Conservation (phyloP, 2,888 invertebrate species). For the Caenorhabditis sp. region DNA sequence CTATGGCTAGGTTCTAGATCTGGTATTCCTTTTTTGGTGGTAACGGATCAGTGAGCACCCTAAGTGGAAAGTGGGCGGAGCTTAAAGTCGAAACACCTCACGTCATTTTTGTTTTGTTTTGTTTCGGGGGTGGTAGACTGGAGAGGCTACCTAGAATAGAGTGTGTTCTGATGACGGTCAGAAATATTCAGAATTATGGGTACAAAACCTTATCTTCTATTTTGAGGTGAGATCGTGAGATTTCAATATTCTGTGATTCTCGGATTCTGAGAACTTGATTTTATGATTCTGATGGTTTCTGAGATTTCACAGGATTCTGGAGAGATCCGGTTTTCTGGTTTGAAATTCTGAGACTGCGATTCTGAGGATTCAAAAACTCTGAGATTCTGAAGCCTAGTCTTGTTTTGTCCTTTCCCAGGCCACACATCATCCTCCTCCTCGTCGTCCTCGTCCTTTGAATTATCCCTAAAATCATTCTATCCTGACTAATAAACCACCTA, state of each 20-base stretch:
- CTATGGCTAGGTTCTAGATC: background rate
- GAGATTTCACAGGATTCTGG: too few relatives aligned
- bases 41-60: slow-evolving; percentile 7
- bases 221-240: background rate
- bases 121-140: too few relatives aligned
- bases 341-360: too few relatives aligned
- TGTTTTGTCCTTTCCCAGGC: background rate
- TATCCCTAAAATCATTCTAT: background rate
- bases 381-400: too few relatives aligned
- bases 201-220: background rate
- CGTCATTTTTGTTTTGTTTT: background rate
- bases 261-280: too few relatives aligned
- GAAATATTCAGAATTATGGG: background rate
- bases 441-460: background rate
- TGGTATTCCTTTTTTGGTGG: background rate
- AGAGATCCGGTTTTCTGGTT: too few relatives aligned
- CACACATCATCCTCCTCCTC: slow-evolving; percentile 1
- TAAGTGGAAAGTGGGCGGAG: slow-evolving; percentile 7
- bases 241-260: too few relatives aligned
- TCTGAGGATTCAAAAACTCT: too few relatives aligned
- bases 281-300: too few relatives aligned
- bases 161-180: background rate
- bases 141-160: background rate
- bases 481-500: background rate
- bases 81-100: background rate